Conservation (phyloP, 2,888 invertebrate species). For the Anoplius nigerrimus region DNA sequence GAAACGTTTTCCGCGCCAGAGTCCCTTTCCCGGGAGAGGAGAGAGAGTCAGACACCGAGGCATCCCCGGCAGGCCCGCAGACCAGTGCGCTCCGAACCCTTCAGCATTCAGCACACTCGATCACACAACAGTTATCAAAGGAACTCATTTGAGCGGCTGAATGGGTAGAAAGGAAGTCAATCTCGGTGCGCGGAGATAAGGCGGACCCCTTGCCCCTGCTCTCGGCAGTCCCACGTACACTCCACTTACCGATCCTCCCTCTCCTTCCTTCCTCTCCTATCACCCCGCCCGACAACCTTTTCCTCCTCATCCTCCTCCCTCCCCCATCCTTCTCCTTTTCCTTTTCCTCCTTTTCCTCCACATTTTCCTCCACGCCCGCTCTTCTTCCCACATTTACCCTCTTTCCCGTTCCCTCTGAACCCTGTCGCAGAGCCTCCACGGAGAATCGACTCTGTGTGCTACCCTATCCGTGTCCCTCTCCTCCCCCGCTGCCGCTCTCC, state of each 20-base stretch:
- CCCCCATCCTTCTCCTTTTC: conserved; percentile 5
- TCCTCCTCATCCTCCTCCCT: neutral
- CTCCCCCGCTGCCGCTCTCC: conserved; percentile 10
- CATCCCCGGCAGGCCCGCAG: conserved; percentile 49
- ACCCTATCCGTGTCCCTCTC: conserved; percentile 3
- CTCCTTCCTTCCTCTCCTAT: neutral
- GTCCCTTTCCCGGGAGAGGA: neutral
- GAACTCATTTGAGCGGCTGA: conserved; percentile 74
- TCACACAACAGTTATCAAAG: conserved; percentile 75
- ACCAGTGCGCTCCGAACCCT: conserved; percentile 66
- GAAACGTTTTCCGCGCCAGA: too few species aligned
- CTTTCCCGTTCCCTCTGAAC: neutral
- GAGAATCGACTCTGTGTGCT: conserved; percentile 21
- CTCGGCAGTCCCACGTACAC: conserved; percentile 10
- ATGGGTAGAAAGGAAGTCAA: conserved; percentile 74
- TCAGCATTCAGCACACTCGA: conserved; percentile 74
- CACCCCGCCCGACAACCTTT: neutral
- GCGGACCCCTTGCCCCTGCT: conserved; percentile 61
- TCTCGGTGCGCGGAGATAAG: conserved; percentile 74
- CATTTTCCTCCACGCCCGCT: neutral
- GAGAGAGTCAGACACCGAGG: conserved; percentile 47
- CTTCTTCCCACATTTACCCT: neutral
- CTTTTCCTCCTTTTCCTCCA: neutral
- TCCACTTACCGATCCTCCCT: conserved; percentile 3
- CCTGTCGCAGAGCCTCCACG: conserved; percentile 22